A percentile compares a stretch with the other conserved stretches of the same genome.
Evolutionary conservation across 2,888 invertebrate species (phyloP).

Genomic region (Galerucella nymphaeae): DNA sequence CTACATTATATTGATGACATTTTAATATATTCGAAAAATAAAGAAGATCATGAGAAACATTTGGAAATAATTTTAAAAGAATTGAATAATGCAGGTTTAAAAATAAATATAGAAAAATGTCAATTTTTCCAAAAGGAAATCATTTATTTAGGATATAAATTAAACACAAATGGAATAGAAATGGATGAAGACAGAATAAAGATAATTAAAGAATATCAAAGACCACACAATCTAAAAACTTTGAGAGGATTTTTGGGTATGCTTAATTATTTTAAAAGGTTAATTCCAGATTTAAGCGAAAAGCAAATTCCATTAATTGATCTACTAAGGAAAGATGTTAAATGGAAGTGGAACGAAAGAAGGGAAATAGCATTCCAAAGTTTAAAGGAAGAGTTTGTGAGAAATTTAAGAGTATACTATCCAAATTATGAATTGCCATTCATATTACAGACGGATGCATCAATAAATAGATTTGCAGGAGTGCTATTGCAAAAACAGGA

Average conservation of each 20-base stretch:
- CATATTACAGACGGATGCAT: constrained; percentile 18
- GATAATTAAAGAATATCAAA: too few species aligned
- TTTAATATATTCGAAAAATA: constrained; percentile 7
- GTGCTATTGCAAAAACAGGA: constrained; percentile 20
- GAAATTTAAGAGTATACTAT: neutral
- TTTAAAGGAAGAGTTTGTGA: neutral
- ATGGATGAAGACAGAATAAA: too few species aligned
- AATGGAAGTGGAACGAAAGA: constrained; percentile 10
- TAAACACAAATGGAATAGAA: too few species aligned
- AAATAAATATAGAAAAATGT: too few species aligned
- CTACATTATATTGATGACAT: constrained; percentile 7
- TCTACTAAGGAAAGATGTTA: constrained; percentile 9
- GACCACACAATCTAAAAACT: neutral
- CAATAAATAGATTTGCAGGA: constrained; percentile 8
- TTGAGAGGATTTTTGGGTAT: constrained; percentile 12
- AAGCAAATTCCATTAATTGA: neutral
- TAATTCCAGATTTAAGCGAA: constrained; percentile 6
- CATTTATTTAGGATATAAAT: too few species aligned
- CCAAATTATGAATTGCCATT: neutral
- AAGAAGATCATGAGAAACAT: neutral
- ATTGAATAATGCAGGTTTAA: too few species aligned
- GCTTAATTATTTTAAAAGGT: constrained; percentile 7
- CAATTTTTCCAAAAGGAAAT: too few species aligned
- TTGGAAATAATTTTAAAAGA: too few species aligned
- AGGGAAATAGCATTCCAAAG: constrained; percentile 2